Evolutionary conservation across 2,888 invertebrate species (phyloP).

Genomic region (Stegana nigrithorax): DNA sequence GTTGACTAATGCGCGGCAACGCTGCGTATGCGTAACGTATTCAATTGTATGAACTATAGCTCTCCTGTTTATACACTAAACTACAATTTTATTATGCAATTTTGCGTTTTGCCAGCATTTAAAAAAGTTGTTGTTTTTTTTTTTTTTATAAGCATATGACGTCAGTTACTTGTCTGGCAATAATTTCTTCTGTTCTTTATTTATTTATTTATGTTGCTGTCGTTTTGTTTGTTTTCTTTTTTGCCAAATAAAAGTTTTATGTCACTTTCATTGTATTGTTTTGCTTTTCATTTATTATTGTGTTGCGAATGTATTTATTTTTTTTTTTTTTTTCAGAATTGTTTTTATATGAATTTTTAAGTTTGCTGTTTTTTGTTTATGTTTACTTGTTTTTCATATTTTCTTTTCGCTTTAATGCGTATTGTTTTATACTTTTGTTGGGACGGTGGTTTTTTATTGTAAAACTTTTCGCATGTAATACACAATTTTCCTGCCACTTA

Average conservation of each 20-base stretch:
- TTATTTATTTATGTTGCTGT: constrained; percentile 1
- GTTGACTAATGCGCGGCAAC: too few relatives aligned
- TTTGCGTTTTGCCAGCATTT: too few relatives aligned
- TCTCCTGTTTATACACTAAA: not conserved
- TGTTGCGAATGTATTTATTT: constrained; percentile 19
- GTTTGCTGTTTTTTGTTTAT: constrained; percentile 4
- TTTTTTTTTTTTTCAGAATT: not conserved
- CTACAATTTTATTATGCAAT: too few relatives aligned
- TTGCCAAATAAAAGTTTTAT: constrained; percentile 11
- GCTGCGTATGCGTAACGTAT: constrained; percentile 6
- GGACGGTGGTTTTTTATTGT: constrained; percentile 39
- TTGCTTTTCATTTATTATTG: constrained; percentile 17
- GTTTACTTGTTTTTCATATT: constrained; percentile 21
- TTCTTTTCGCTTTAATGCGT: constrained; percentile 23
- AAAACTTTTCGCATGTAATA: constrained; percentile 33
- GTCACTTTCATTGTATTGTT: not conserved
- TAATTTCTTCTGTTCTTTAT: not conserved
- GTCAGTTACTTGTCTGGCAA: too few relatives aligned
- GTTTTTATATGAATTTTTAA: not conserved
- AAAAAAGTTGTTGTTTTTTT: not conserved
- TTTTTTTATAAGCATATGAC: constrained; percentile 2
- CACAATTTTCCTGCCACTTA: constrained; percentile 1
- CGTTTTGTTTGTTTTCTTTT: too few relatives aligned
- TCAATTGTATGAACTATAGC: not conserved
- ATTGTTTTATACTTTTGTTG: constrained; percentile 24